Conservation (phyloP, 2,113 vertebrate genomes). For the Acinonyx jubatus region DNA sequence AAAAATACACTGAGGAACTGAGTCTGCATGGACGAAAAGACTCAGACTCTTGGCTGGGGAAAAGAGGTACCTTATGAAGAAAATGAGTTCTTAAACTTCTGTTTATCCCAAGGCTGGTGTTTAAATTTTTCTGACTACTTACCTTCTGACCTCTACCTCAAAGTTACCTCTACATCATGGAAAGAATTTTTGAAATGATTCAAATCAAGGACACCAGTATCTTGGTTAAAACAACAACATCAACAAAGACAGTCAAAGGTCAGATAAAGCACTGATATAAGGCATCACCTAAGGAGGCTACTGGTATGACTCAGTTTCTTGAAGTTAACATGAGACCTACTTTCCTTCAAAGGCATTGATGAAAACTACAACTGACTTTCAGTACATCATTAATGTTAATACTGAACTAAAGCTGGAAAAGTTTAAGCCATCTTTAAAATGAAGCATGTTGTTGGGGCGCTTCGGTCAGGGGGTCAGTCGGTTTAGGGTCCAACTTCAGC, state of each 20-base stretch:
- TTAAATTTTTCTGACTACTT: not conserved
- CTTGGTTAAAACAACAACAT: not conserved
- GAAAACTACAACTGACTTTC: not conserved
- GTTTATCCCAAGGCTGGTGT: not conserved
- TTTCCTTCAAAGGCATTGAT: not conserved
- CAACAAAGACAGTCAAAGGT: not conserved
- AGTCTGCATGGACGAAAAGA: not conserved
- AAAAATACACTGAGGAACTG: not conserved
- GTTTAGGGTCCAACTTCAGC: too few relatives aligned
- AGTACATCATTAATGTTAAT: not conserved
- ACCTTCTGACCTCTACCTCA: not conserved
- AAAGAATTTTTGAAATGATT: constrained; percentile 29
- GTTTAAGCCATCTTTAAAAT: constrained; percentile 32
- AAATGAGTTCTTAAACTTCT: not conserved
- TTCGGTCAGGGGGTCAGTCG: too few relatives aligned
- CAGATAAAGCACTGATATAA: not conserved
- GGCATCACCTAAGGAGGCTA: not conserved
- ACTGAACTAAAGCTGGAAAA: not conserved
- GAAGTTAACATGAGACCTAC: not conserved
- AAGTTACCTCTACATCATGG: not conserved
- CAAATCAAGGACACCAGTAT: constrained; percentile 12
- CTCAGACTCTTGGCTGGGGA: not conserved
- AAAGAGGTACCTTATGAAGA: not conserved
- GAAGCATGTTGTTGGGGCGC: not conserved
- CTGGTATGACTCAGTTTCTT: not conserved